phyloP scores from a whole-genome alignment of 2,113 vertebrate species.

The Opisthocomus hoazin region DNA sequence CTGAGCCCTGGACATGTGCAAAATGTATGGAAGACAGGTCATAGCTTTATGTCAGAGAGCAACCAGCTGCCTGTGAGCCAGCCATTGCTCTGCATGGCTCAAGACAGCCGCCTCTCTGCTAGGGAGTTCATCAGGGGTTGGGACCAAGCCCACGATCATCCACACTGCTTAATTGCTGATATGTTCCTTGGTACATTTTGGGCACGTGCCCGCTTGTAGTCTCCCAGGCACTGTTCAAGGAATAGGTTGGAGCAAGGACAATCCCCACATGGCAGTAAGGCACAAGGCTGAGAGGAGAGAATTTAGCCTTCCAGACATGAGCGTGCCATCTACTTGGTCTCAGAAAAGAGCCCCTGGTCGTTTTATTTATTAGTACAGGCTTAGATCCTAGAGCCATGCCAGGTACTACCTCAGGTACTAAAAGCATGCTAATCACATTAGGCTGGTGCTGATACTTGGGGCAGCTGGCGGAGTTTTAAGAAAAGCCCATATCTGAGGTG shows the following conservation, averaged over 20 bases:
- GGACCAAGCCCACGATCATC: background rate
- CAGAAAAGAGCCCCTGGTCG: background rate
- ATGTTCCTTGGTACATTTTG: background rate
- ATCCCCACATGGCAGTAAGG: background rate
- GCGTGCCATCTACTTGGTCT: background rate
- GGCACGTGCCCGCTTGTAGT: background rate
- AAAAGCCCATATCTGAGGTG: background rate
- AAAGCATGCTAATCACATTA: fast-evolving
- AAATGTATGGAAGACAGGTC: background rate
- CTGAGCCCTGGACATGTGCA: background rate
- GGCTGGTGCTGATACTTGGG: background rate
- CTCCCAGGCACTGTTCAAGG: background rate
- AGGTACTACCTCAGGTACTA: background rate
- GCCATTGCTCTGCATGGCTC: background rate
- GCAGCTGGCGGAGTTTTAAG: background rate
- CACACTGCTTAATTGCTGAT: background rate
- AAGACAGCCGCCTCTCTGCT: background rate
- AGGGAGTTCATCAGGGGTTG: background rate
- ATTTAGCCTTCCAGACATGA: background rate
- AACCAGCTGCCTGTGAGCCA: background rate
- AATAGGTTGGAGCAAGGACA: background rate
- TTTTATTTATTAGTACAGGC: background rate
- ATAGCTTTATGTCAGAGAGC: background rate
- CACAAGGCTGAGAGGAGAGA: background rate
- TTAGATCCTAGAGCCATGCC: background rate